phyloP scores from a whole-genome alignment of 2,888 invertebrate genomes.

The Scaptodrosophila latifasciaeformis region DNA sequence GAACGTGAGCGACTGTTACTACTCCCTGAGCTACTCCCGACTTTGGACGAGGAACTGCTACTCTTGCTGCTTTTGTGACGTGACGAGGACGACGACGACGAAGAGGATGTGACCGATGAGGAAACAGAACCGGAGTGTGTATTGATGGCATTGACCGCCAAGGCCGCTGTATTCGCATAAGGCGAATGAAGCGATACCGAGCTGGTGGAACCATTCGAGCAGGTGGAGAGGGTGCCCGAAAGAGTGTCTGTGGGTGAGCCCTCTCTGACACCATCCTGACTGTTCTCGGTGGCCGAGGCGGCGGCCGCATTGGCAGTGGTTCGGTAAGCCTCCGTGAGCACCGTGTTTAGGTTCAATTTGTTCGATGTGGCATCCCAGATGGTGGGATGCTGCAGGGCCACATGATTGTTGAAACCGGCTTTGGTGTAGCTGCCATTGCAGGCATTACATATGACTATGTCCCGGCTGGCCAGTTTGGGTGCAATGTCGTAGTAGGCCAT shows the following conservation, averaged over 20 bases:
- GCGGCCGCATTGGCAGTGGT: conserved; percentile 16
- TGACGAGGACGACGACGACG: conserved; percentile 50
- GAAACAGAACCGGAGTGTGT: conserved; percentile 35
- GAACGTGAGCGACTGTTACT: conserved; percentile 66
- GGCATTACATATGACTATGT: conserved; percentile 85
- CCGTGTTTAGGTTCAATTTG: conserved; percentile 35
- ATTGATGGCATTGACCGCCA: conserved; percentile 70
- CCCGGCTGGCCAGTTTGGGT: conserved; percentile 85
- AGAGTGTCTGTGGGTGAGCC: conserved; percentile 51
- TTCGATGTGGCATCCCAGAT: conserved; percentile 61
- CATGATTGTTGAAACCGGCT: conserved; percentile 84
- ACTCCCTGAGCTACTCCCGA: conserved; percentile 48
- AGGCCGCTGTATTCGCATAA: conserved; percentile 72
- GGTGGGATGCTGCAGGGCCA: conserved; percentile 78
- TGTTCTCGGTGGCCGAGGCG: conserved; percentile 33
- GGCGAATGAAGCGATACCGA: conserved; percentile 74
- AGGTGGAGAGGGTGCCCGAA: conserved; percentile 46
- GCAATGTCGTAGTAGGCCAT: conserved; percentile 86
- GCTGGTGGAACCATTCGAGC: conserved; percentile 60
- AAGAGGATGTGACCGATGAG: conserved; percentile 43
- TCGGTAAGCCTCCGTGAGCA: conserved; percentile 6
- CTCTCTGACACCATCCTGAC: conserved; percentile 45
- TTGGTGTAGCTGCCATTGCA: conserved; percentile 87
- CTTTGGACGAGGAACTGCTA: conserved; percentile 53
- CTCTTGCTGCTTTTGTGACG: conserved; percentile 73